Evolutionary conservation across 2,888 invertebrate genomes (phyloP).

Genomic region (Eupsilia transversa): DNA sequence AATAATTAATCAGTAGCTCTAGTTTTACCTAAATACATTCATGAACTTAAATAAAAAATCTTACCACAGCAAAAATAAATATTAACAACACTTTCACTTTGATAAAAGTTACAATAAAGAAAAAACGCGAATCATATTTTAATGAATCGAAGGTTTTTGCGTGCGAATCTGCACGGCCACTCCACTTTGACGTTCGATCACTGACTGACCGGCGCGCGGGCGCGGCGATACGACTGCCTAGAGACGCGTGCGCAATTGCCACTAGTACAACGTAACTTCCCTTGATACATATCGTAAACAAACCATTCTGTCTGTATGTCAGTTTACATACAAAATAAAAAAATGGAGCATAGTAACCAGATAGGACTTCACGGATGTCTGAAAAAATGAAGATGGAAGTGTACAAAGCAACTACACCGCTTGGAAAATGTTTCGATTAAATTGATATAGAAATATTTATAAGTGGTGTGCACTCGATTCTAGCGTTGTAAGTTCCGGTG

Average conservation of each 20-base stretch:
- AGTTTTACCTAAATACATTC: not conserved
- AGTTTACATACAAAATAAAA: constrained; percentile 19
- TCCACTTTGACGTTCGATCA: constrained; percentile 48
- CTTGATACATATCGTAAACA: constrained; percentile 39
- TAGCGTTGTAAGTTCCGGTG: constrained; percentile 28
- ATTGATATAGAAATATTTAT: constrained; percentile 5
- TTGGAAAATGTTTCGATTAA: not conserved
- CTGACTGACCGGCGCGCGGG: constrained; percentile 39
- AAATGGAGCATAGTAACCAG: not conserved
- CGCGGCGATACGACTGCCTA: constrained; percentile 31
- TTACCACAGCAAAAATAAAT: constrained; percentile 24
- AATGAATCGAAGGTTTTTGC: constrained; percentile 25
- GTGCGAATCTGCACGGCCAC: constrained; percentile 28
- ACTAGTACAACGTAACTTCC: constrained; percentile 51
- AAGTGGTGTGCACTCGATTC: not conserved
- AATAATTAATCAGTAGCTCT: not conserved
- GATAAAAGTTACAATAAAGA: constrained; percentile 12
- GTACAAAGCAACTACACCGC: not conserved
- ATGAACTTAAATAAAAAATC: not conserved
- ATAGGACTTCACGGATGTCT: constrained; percentile 16
- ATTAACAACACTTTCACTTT: constrained; percentile 18
- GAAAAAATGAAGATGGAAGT: not conserved
- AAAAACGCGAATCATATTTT: constrained; percentile 26
- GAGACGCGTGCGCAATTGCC: constrained; percentile 43
- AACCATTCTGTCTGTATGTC: constrained; percentile 34